phyloP scores from a whole-genome alignment of 2,888 invertebrate species.

The Caenorhabditis zanzibari region DNA sequence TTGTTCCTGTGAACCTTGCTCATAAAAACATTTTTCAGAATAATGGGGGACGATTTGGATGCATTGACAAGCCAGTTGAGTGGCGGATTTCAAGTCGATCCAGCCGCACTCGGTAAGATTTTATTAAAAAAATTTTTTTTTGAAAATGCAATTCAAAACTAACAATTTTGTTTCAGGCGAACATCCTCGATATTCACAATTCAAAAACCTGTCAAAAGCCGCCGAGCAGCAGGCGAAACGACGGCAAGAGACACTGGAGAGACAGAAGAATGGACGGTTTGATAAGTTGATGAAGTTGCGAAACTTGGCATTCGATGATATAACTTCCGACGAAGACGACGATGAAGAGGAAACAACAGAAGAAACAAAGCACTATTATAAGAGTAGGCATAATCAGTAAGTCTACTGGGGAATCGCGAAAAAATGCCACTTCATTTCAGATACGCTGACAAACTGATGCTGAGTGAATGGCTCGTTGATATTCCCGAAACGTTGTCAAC shows the following conservation, averaged over 20 bases:
- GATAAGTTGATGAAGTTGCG: conserved; percentile 55
- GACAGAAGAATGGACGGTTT: conserved; percentile 55
- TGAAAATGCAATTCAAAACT: not conserved
- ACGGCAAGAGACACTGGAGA: conserved; percentile 73
- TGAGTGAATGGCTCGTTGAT: conserved; percentile 95
- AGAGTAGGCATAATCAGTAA: not conserved
- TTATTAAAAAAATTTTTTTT: conserved; percentile 7
- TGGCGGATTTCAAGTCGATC: conserved; percentile 68
- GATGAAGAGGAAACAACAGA: not conserved
- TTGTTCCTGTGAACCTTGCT: not conserved
- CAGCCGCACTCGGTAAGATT: conserved; percentile 60
- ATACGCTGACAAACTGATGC: conserved; percentile 87
- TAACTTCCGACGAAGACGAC: conserved; percentile 48
- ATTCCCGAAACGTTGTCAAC: conserved; percentile 86
- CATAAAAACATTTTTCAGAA: conserved; percentile 9
- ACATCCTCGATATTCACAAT: conserved; percentile 74
- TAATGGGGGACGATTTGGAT: conserved; percentile 60
- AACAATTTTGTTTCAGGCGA: conserved; percentile 51
- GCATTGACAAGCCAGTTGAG: conserved; percentile 45
- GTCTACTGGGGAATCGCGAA: not conserved
- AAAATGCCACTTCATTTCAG: conserved; percentile 15
- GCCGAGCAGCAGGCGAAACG: conserved; percentile 77
- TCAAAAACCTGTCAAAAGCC: conserved; percentile 69
- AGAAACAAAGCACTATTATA: not conserved
- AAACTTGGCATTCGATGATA: conserved; percentile 56